Base-by-base conservation (phyloP, 35 echinoderm and acorn worm genomes). In the Strongylocentrotus purpuratus region DNA sequence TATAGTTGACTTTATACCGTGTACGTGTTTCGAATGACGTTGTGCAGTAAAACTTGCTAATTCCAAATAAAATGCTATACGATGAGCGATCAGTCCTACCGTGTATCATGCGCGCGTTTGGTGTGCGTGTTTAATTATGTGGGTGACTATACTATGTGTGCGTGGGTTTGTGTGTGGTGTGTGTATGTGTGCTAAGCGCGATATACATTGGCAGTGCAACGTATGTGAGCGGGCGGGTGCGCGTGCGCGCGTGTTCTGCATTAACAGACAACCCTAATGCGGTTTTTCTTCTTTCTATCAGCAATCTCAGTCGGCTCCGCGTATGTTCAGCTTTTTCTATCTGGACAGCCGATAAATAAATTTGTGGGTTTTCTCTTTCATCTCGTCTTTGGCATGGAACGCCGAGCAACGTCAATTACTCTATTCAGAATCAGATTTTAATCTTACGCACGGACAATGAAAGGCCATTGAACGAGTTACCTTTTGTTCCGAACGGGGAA, bases 331-430 rank as follows among this genome's bases (percentile, higher is more conserved):
- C 87, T 89, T 89, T 89, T 46, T 89, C 35, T 59, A 9, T 17
- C 87, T 46, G 87, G 33, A 46, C 87, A 45, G 87, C 12, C 33
- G 87, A 89, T 89, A 89, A 89, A 89, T 89, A 89, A 89, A 89
- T 89, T 89, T 89, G 87, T 89, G 87, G 87, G 87, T 89, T 89
- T 89, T 89, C 87, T 89, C 87, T 89, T 89, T 45, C 87, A 89
- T 89, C n/a, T 89, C 87, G 12, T 89, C 87, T 89, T 33, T 46
- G 0, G 87, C 87, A 89, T 89, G 45, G 87, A 33, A 46, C 87
- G 32, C 45, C 87, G 87, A 89, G 45, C 87, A 89, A 46, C 87
- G 87, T 89, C 87, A 89, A 89, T 89, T 89, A 89, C 87, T 89
- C 32, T 89, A 89, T 89, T 89, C 87, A 89, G 87, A 89, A 89